Base-by-base conservation (phyloP, 2,888 invertebrate species). In the Chironomus riparius region DNA sequence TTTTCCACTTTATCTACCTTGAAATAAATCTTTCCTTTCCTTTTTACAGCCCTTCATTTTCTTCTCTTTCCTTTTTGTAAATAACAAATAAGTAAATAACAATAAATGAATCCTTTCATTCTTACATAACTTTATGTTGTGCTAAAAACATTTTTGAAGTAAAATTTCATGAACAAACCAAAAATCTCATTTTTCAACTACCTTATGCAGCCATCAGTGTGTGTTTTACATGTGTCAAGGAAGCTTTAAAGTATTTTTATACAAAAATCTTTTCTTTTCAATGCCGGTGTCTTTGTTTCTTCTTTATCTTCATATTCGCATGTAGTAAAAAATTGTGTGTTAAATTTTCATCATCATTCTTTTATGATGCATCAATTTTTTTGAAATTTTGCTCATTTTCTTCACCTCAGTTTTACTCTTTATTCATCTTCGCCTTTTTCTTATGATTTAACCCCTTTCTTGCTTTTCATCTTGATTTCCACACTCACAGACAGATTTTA, bases 321-420 rank as follows among this genome's bases (percentile, higher is more conserved):
- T 38, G 10, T 38, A 38, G 38, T 38, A 38, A 38, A 10, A 38
- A 10, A 38, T 38, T 18, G 18, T 48, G 3, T n/a, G 50, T 22
- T 24, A 48, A 50, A 50, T 70, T 70, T 70, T n/a, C 72, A 62
- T 72, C 72, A 72, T 72, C 62, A 72, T 72, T 72, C 61, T 70
- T 15, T 38, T 38, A 72, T 62, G 62, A 72, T 61, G 13, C 72
- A 72, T 72, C 38, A 15, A n/a, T n/a, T n/a, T n/a, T n/a, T n/a
- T 15, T 47, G 12, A 71, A 71, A 71, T 18, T 56, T 56, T 38
- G 1, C 10, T 71, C 71, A 71, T 71, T 71, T 71, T 13, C 65
- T 65, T 56, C 56, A 18, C n/a, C 18, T 56, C 38, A 10, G 38
- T 38, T 15, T 56, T 56, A 15, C 15, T n/a, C 4, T 56, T 15